phyloP scores from a whole-genome alignment of 1,140 invertebrate species.

The Drosophila seguyi region DNA sequence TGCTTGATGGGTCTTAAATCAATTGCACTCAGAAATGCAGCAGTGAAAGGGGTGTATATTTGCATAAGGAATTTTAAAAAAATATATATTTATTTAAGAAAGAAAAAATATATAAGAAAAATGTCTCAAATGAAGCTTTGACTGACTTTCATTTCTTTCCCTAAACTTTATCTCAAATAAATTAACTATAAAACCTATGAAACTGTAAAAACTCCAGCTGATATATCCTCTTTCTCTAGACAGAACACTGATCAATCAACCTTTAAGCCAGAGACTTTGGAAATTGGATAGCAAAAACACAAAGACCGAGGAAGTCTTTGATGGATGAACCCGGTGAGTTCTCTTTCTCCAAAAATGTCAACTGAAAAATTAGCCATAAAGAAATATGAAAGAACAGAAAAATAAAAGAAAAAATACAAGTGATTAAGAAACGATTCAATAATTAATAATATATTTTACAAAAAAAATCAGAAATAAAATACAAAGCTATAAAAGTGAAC shows the following conservation, averaged over 20 bases:
- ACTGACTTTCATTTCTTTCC: too few species aligned
- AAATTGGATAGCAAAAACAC: slow-evolving; percentile 11
- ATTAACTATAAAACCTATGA: background rate
- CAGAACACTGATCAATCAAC: slow-evolving; percentile 26
- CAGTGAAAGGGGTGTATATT: slow-evolving; percentile 9
- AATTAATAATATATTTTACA: slow-evolving; percentile 23
- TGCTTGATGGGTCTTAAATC: background rate
- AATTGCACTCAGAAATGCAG: slow-evolving; percentile 8
- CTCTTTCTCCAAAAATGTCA: slow-evolving; percentile 26
- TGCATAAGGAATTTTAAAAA: background rate
- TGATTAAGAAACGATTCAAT: slow-evolving; percentile 13
- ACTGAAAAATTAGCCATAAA: slow-evolving; percentile 14
- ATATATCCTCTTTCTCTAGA: background rate
- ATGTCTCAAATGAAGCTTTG: background rate
- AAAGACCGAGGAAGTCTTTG: slow-evolving; percentile 13
- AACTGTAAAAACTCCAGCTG: background rate
- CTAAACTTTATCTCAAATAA: background rate
- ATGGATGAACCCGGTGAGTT: slow-evolving; percentile 15
- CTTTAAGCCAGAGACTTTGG: background rate
- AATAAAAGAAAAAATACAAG: background rate
- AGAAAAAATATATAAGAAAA: background rate
- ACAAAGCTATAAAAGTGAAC: background rate
- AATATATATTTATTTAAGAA: too few species aligned
- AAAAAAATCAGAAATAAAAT: background rate
- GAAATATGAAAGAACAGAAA: background rate